These are phyloP conservation scores for Gymnosoma rotundatum DNA, from an alignment of 2,888 invertebrate species.

Conservation along the genomic window DNA sequence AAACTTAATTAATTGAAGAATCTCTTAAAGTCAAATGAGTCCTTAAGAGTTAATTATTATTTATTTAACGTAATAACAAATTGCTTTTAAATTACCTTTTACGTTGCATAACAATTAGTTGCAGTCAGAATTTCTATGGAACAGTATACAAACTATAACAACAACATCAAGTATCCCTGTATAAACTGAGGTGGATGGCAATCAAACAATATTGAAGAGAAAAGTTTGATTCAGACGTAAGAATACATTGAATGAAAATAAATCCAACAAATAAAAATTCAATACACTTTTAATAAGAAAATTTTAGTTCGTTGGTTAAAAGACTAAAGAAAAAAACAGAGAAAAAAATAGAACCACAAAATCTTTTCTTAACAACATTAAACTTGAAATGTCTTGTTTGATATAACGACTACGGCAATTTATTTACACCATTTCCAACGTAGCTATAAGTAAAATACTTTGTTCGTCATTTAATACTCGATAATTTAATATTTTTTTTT, in stretches of 20 bases:
- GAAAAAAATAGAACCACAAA: background rate
- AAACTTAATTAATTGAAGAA: conserved; percentile 36
- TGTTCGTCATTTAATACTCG: background rate
- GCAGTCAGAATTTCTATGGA: conserved; percentile 19
- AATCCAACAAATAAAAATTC: conserved; percentile 24
- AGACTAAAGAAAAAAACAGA: background rate
- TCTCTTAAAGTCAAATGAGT: conserved; percentile 33
- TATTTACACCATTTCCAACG: conserved; percentile 36
- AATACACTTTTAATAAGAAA: conserved; percentile 40
- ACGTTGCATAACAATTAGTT: conserved; percentile 48
- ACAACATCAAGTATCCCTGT: background rate
- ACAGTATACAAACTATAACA: conserved; percentile 2
- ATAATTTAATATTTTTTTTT: too few species aligned
- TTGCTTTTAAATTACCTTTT: conserved; percentile 60
- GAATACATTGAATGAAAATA: background rate
- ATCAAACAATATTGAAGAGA: background rate
- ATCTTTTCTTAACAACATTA: conserved; percentile 16
- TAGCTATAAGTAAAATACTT: background rate
- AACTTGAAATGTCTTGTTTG: conserved; percentile 35
- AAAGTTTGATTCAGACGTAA: background rate
- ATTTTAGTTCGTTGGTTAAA: background rate
- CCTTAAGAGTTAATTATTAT: conserved; percentile 53
- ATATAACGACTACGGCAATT: conserved; percentile 45
- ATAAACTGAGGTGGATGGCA: background rate
- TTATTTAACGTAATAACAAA: conserved; percentile 57